Evolutionary conservation across 2,797 vertebrate species (phyloP).

Genomic region (Cuniculus paca): DNA sequence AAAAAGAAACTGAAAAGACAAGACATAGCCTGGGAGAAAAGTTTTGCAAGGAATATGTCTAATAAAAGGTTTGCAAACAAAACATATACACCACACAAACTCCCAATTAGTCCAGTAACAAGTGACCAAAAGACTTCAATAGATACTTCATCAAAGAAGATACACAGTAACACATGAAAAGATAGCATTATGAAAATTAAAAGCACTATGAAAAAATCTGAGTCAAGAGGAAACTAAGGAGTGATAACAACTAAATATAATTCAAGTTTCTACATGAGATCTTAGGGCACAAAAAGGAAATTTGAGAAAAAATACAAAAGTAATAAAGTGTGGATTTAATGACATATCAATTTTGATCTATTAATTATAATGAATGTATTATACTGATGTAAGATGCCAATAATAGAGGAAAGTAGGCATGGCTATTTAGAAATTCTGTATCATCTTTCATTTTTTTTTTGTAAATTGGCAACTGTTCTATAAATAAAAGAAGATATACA

Average conservation of each 20-base stretch:
- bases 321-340: not conserved
- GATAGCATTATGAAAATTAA: not conserved
- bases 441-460: not conserved
- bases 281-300: not conserved
- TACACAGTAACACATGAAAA: not conserved
- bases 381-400: not conserved
- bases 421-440: not conserved
- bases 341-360: not conserved
- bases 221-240: not conserved
- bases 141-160: not conserved
- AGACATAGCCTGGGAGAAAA: not conserved
- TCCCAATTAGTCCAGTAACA: not conserved
- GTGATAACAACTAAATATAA: not conserved
- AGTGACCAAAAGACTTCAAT: not conserved
- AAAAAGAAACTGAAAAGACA: not conserved
- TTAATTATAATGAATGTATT: constrained; percentile 8
- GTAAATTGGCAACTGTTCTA: not conserved
- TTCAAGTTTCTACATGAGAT: not conserved
- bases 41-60: constrained; percentile 18
- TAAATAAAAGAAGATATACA: not conserved
- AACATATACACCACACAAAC: not conserved
- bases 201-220: not conserved
- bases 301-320: not conserved
- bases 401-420: not conserved
- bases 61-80: not conserved